Conservation (phyloP, 2,888 invertebrate species). For the Nomada flava region DNA sequence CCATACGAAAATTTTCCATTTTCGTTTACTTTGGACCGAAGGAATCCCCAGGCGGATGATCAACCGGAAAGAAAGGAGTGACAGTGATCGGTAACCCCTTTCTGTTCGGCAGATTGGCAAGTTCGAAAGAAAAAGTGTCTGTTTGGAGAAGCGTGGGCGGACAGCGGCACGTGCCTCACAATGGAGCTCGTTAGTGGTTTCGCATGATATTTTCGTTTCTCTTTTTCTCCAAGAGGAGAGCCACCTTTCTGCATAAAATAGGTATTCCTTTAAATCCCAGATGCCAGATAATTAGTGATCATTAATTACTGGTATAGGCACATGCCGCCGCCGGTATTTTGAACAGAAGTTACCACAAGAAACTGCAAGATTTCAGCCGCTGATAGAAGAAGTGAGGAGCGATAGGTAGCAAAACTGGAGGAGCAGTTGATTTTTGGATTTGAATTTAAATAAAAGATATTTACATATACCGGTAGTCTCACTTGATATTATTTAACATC, state of each 20-base stretch:
- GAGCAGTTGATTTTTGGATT: too few species aligned
- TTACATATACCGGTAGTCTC: too few species aligned
- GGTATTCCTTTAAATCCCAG: conserved; percentile 56
- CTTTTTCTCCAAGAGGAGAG: conserved; percentile 36
- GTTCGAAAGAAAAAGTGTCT: conserved; percentile 50
- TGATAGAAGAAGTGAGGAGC: background rate
- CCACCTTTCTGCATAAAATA: conserved; percentile 61
- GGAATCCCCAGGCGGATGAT: background rate
- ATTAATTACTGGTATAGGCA: conserved; percentile 60
- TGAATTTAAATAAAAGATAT: too few species aligned
- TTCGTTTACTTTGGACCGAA: background rate
- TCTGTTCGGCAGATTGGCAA: conserved; percentile 51
- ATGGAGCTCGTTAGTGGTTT: conserved; percentile 76
- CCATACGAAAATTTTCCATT: background rate
- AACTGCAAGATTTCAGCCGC: background rate
- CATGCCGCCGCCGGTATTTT: conserved; percentile 7
- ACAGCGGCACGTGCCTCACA: conserved; percentile 77
- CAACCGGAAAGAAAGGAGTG: conserved; percentile 11
- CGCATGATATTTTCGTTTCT: conserved; percentile 59
- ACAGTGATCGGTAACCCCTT: conserved; percentile 54
- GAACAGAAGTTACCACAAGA: conserved; percentile 4
- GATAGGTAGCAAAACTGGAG: background rate
- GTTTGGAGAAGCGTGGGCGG: conserved; percentile 74
- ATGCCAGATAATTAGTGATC: conserved; percentile 65
- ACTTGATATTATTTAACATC: too few species aligned